Evolutionary conservation across 2,888 invertebrate species (phyloP), one percentile per base, ranked within the genome.

Genomic region (Hedya salicella): DNA sequence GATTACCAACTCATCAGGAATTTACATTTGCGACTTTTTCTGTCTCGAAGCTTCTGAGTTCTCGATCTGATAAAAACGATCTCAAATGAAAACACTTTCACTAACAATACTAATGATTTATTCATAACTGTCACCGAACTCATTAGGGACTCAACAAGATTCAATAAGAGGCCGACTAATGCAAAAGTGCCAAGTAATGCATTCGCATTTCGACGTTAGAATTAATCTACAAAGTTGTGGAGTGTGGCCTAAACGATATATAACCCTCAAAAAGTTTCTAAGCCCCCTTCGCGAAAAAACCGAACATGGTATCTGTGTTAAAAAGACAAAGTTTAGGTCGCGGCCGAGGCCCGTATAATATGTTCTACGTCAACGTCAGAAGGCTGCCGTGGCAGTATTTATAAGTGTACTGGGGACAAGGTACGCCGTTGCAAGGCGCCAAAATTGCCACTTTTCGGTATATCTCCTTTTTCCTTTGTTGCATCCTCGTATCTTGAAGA

Each of bases 361-460:
- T 65, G 46, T 71, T 75, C 73, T 80, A 78, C 69, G 25, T 21
- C 68, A 17, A 54, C 5, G 70, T 21, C 42, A 71, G 72, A 80
- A 71, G 73, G 42, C 65, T 64, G 62, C 54, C 52, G 63, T 44
- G 60, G 63, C 42, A 13, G 73, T 69, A 77, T 71, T 73, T 71
- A 70, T 69, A 68, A 67, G 66, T 73, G 71, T 69, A 70, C 71
- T 65, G 67, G 71, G 76, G 75, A 75, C 74, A 73, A 74, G 78
- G 73, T 77, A 80, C 80, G 80, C 83, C 82, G 78, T 78, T 74
- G 75, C 80, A 77, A 76, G 79, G 82, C 81, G 79, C 79, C 77
- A 84, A 88, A 88, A 88, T 89, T 88, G 88, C 85, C 86, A 86
- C 86, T 86, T 86, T 85, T 80, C 79, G 79, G 79, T 79, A 78